phyloP scores from a whole-genome alignment of 2,888 invertebrate species.

The Adineta ricciae region DNA sequence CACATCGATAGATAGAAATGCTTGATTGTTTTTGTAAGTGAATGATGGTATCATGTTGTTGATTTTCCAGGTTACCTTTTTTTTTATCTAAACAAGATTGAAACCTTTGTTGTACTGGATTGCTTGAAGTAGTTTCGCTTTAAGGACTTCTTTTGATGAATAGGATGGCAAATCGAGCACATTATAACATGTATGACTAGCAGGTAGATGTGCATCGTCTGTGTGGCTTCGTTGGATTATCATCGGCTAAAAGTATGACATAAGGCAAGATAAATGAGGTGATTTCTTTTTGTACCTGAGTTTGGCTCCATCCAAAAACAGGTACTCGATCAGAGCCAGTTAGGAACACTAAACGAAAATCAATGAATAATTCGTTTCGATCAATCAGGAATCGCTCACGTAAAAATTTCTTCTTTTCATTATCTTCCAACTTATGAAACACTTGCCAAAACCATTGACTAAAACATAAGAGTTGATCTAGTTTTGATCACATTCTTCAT shows the following conservation, averaged over 20 bases:
- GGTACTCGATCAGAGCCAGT: constrained; percentile 92
- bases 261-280: not conserved
- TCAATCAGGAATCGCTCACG: constrained; percentile 40
- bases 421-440: constrained; percentile 68
- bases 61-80: not conserved
- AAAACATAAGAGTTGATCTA: no score
- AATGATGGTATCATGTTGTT: not conserved
- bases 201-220: constrained; percentile 76
- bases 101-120: constrained; percentile 93
- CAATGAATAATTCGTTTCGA: no score
- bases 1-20: not conserved
- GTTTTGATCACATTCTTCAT: not conserved
- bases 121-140: constrained; percentile 75
- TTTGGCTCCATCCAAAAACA: constrained; percentile 61
- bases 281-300: not conserved
- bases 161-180: constrained; percentile 80
- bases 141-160: constrained; percentile 71
- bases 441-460: constrained; percentile 72
- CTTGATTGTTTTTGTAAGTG: not conserved
- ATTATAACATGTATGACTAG: constrained; percentile 96
- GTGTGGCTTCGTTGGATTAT: constrained; percentile 71
- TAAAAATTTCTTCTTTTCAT: constrained; percentile 84
- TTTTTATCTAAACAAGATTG: constrained; percentile 46
- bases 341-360: constrained; percentile 63
- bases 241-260: constrained; percentile 53